Percentiles rank a stretch among this genome's conserved stretches.
Evolutionary conservation across 1,140 invertebrate species (phyloP).

Genomic region (Thereuonema tuberculata): DNA sequence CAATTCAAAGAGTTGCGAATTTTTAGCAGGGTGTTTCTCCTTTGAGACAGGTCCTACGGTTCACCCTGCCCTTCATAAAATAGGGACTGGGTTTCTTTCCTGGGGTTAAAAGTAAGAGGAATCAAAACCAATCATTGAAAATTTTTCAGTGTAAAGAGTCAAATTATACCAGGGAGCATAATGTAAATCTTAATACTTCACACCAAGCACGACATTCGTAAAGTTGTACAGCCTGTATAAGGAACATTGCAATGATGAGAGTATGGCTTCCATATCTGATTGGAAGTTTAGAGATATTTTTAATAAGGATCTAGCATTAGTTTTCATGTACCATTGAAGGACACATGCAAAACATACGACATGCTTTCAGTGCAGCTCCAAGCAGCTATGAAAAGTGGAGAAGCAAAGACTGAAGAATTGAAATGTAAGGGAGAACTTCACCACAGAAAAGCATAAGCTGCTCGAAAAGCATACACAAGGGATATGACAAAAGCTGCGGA

Average conservation of each 20-base stretch:
- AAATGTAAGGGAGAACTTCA: background rate
- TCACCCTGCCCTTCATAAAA: too few relatives aligned
- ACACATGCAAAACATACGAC: background rate
- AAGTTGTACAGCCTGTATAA: too few relatives aligned
- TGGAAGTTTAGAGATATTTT: too few relatives aligned
- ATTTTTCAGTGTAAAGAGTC: background rate
- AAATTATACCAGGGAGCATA: background rate
- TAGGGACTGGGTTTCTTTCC: too few relatives aligned
- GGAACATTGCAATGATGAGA: too few relatives aligned
- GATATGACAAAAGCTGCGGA: background rate
- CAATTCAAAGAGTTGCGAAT: too few relatives aligned
- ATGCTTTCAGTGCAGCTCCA: background rate
- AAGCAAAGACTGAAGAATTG: background rate
- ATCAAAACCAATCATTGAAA: background rate
- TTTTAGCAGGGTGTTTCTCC: too few relatives aligned
- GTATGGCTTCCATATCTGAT: background rate
- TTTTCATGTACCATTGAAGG: background rate
- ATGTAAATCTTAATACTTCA: background rate
- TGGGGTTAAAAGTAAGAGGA: too few relatives aligned
- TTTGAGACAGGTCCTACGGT: too few relatives aligned
- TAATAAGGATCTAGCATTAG: background rate
- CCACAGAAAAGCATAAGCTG: background rate
- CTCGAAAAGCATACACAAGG: background rate
- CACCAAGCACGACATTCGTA: background rate
- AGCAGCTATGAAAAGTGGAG: background rate